phyloP scores from a whole-genome alignment of 2,797 vertebrate species.

The Echiichthys vipera region DNA sequence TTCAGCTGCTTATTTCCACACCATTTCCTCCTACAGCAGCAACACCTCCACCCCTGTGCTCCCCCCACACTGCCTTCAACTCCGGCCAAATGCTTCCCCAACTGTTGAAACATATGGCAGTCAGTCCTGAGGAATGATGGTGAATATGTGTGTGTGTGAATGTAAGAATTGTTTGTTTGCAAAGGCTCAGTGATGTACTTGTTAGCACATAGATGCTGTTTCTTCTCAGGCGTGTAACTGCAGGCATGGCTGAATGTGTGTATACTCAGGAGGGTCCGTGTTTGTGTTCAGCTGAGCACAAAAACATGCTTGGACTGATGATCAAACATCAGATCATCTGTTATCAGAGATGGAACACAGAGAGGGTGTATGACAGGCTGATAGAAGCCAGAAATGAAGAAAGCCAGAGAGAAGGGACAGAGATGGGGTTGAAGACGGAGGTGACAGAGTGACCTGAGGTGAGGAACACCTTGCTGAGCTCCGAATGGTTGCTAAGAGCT shows the following conservation, averaged over 20 bases:
- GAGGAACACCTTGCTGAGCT: slow-evolving; percentile 5
- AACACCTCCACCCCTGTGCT: neutral
- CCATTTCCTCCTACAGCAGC: slow-evolving; percentile 13
- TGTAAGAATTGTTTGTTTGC: slow-evolving; percentile 78
- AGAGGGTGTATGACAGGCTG: neutral
- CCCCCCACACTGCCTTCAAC: slow-evolving; percentile 18
- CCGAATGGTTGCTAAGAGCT: neutral
- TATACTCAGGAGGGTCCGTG: neutral
- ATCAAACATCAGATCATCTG: slow-evolving; percentile 12
- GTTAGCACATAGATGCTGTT: slow-evolving; percentile 90
- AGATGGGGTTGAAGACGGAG: neutral
- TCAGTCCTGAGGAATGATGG: slow-evolving; percentile 77
- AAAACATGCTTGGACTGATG: slow-evolving; percentile 19
- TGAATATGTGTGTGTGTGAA: slow-evolving; percentile 74
- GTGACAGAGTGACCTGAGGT: neutral
- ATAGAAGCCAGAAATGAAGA: slow-evolving; percentile 11
- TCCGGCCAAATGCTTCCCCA: slow-evolving; percentile 58
- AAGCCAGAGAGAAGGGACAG: neutral
- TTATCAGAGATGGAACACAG: slow-evolving; percentile 11
- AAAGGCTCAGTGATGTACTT: slow-evolving; percentile 84
- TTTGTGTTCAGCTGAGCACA: neutral
- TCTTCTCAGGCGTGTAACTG: slow-evolving; percentile 65
- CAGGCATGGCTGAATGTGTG: slow-evolving; percentile 3
- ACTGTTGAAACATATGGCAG: slow-evolving; percentile 85
- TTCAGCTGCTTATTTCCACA: slow-evolving; percentile 7